Evolutionary conservation across 2,888 invertebrate species (phyloP).

Genomic region (Acrobasis consociella): DNA sequence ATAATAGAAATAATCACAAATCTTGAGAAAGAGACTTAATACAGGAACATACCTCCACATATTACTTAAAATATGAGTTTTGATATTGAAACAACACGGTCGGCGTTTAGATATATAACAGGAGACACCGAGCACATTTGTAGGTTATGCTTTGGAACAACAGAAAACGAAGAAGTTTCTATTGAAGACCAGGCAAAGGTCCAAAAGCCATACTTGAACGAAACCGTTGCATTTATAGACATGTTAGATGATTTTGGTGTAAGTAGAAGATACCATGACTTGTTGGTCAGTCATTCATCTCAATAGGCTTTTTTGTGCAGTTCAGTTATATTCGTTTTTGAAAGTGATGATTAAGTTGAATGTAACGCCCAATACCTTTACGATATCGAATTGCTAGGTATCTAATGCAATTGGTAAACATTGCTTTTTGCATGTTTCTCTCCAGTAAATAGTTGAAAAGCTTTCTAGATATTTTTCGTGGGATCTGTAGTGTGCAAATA

Average conservation of each 20-base stretch:
- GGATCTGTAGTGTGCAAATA: no score
- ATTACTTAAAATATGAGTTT: conserved; percentile 7
- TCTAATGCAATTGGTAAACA: no score
- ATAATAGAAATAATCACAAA: no score
- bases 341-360: no score
- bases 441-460: no score
- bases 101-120: conserved; percentile 55
- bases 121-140: conserved; percentile 57
- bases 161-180: conserved; percentile 42
- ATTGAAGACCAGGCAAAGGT: conserved; percentile 51
- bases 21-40: no score
- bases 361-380: no score
- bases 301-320: neutral
- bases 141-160: conserved; percentile 66
- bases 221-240: conserved; percentile 48
- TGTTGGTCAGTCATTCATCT: neutral
- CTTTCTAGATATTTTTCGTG: no score
- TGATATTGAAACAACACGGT: conserved; percentile 30
- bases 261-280: conserved; percentile 38
- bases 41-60: no score
- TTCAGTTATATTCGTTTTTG: no score
- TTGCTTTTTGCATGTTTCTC: no score
- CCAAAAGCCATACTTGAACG: conserved; percentile 49
- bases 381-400: no score
- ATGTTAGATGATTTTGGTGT: conserved; percentile 61